Evolutionary conservation across 2,888 invertebrate species (phyloP).

Genomic region (Xylophagus ater): DNA sequence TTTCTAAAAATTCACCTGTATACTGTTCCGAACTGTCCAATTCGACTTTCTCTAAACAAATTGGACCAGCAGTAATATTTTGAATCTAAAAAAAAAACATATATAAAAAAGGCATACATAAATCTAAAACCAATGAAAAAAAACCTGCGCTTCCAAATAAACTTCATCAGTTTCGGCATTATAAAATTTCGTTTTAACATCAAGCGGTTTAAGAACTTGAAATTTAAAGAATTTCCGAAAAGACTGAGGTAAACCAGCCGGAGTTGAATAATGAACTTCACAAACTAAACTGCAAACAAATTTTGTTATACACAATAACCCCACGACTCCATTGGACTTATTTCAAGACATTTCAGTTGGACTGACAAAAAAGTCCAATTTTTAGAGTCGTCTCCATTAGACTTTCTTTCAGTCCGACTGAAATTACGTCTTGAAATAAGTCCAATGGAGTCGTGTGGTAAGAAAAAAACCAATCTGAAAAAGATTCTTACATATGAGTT

Average conservation of each 20-base stretch:
- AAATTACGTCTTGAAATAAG: too few species aligned
- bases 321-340: too few species aligned
- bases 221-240: conserved; percentile 98
- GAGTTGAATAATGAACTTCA: conserved; percentile 82
- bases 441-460: too few species aligned
- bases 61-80: conserved; percentile 86
- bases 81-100: conserved; percentile 50
- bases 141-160: conserved; percentile 56
- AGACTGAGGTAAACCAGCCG: conserved; percentile 62
- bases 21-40: conserved; percentile 88
- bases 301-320: too few species aligned
- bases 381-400: too few species aligned
- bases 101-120: neutral
- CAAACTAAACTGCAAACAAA: conserved; percentile 79
- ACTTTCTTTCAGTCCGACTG: too few species aligned
- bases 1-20: conserved; percentile 42
- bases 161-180: conserved; percentile 80
- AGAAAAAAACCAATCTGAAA: conserved; percentile 8
- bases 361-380: neutral
- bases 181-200: conserved; percentile 97
- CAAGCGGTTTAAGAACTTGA: conserved; percentile 92
- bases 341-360: too few species aligned
- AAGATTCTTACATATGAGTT: conserved; percentile 74
- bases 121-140: neutral
- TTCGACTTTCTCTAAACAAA: conserved; percentile 88